Conservation (phyloP, 1,140 invertebrate species). For the Drosophila suzukii region DNA sequence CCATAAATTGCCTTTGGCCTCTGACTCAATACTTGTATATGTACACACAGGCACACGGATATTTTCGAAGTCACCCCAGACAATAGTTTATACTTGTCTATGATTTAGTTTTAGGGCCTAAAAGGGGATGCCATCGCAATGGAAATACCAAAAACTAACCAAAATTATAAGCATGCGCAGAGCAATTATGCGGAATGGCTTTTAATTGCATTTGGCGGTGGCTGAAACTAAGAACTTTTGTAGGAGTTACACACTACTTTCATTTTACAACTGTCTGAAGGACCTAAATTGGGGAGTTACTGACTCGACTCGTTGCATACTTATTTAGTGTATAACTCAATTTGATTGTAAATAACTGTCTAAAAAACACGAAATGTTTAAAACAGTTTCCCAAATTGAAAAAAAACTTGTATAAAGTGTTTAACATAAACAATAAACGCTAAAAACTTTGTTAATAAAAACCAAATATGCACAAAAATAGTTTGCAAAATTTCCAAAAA, state of each 20-base stretch:
- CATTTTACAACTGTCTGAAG: background rate
- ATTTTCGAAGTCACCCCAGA: conserved; percentile 24
- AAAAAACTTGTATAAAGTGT: background rate
- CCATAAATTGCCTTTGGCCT: conserved; percentile 65
- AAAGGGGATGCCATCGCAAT: background rate
- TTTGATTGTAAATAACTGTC: background rate
- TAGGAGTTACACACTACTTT: background rate
- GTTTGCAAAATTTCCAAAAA: background rate
- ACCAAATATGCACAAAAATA: background rate
- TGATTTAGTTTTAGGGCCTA: conserved; percentile 28
- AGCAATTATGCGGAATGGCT: conserved; percentile 45
- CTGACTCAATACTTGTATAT: conserved; percentile 32
- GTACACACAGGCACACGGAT: conserved; percentile 4
- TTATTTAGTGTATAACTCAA: background rate
- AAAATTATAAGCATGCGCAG: conserved; percentile 41
- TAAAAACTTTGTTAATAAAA: background rate
- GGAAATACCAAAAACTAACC: background rate
- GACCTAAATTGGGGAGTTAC: too few species aligned
- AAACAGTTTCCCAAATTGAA: background rate
- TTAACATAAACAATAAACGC: background rate
- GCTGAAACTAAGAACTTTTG: background rate
- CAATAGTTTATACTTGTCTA: conserved; percentile 53
- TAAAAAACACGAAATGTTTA: background rate
- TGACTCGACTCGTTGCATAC: background rate
- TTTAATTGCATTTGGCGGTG: conserved; percentile 36